phyloP scores from a whole-genome alignment of 2,113 vertebrate genomes.

The Amia ocellicauda region DNA sequence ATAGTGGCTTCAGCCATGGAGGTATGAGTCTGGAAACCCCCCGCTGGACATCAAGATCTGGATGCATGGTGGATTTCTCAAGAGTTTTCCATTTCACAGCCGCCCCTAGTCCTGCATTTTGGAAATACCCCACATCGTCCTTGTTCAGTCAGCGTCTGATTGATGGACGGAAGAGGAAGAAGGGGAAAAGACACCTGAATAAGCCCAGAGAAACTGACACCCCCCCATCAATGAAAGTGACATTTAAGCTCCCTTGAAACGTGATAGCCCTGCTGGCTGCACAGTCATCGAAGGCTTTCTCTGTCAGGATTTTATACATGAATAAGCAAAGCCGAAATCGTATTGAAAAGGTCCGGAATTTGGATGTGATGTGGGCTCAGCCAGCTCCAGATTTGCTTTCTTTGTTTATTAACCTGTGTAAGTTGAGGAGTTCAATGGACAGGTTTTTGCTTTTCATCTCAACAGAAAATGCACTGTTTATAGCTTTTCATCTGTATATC shows the following conservation, averaged over 20 bases:
- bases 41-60: slow-evolving; percentile 23
- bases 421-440: no score
- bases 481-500: no score
- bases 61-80: slow-evolving; percentile 32
- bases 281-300: not conserved
- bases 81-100: slow-evolving; percentile 4
- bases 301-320: no score
- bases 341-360: no score
- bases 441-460: no score
- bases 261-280: slow-evolving; percentile 33
- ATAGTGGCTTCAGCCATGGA: slow-evolving; percentile 35
- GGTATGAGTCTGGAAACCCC: slow-evolving; percentile 27
- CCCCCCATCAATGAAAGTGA: slow-evolving; percentile 55
- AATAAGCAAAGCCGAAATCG: no score
- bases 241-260: slow-evolving; percentile 52
- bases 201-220: not conserved
- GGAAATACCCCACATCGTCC: not conserved
- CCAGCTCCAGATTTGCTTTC: no score
- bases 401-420: no score
- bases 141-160: slow-evolving; percentile 9
- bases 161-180: slow-evolving; percentile 31
- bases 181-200: slow-evolving; percentile 35
- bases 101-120: not conserved
- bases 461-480: no score
- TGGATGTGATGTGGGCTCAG: no score